Percentiles rank a stretch among this genome's conserved stretches.
Conservation (phyloP, 2,797 vertebrate species). For the Decapterus maruadsi region DNA sequence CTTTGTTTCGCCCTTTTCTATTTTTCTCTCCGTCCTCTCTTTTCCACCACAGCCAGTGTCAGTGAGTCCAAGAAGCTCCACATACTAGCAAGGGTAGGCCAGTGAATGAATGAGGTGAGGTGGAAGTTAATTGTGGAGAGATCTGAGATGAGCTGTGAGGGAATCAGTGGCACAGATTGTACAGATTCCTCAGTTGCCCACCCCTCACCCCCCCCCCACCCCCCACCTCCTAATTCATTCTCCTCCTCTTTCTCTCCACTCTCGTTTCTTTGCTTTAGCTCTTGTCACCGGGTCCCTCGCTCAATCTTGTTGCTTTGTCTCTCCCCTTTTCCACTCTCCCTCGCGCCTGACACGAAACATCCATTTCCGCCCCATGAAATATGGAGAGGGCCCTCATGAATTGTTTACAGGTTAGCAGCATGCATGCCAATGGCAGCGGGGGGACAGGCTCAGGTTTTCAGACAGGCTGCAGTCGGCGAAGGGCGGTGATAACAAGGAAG, state of each 20-base stretch:
- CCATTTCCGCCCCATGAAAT: slow-evolving; percentile 84
- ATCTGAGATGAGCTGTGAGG: slow-evolving; percentile 62
- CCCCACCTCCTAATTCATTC: slow-evolving; percentile 4
- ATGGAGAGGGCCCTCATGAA: slow-evolving; percentile 83
- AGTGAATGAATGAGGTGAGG: slow-evolving; percentile 59
- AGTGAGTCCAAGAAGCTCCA: slow-evolving; percentile 60
- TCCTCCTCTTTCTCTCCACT: slow-evolving; percentile 19
- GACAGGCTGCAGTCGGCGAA: slow-evolving; percentile 29
- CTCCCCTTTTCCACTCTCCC: slow-evolving; percentile 47
- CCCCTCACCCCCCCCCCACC: no score
- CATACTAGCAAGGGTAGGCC: slow-evolving; percentile 40
- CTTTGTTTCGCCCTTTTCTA: slow-evolving; percentile 41
- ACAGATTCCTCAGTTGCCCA: slow-evolving; percentile 33
- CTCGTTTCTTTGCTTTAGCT: slow-evolving; percentile 32
- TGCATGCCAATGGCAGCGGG: slow-evolving; percentile 61
- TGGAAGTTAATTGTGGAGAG: slow-evolving; percentile 68
- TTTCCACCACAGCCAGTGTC: slow-evolving; percentile 47
- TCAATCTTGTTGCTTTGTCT: slow-evolving; percentile 59
- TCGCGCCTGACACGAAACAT: slow-evolving; percentile 79
- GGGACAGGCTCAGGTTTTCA: slow-evolving; percentile 54
- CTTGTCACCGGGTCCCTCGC: slow-evolving; percentile 28
- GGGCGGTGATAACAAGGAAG: slow-evolving; percentile 6
- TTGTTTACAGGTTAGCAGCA: slow-evolving; percentile 82
- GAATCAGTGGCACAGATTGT: slow-evolving; percentile 55
- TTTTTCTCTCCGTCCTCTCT: slow-evolving; percentile 28